Evolutionary conservation across 30 jellyfish, hydroid and myxozoan species (phyloP).

Genomic region (Cassiopea andromeda): DNA sequence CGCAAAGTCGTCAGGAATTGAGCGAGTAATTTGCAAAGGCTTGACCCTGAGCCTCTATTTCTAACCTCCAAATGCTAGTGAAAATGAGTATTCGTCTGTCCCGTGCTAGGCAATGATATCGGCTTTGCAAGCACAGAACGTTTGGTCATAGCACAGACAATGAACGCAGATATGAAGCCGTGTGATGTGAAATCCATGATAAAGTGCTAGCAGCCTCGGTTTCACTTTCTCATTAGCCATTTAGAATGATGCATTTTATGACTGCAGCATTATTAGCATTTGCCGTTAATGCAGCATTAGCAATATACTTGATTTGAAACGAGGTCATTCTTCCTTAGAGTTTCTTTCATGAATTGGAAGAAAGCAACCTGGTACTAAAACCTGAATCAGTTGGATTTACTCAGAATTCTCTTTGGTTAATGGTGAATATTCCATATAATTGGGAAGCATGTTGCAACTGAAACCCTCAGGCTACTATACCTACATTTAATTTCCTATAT

Average conservation of each 20-base stretch:
- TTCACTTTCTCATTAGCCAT: background rate
- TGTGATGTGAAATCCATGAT: background rate
- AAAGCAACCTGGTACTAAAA: no score
- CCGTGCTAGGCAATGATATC: conserved; percentile 25
- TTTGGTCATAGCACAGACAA: background rate
- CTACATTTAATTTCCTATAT: no score
- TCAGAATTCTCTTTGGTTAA: no score
- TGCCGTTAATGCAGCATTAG: background rate
- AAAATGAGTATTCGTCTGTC: background rate
- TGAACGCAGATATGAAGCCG: background rate
- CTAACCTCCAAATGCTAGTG: background rate
- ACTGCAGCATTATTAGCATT: background rate
- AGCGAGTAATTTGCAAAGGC: background rate
- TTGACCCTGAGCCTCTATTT: background rate
- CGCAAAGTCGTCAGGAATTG: no score
- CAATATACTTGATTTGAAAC: no score
- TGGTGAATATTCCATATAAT: no score
- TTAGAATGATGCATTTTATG: background rate
- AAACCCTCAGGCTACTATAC: no score
- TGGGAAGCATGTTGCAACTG: no score
- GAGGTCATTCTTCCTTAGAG: no score
- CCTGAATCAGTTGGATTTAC: no score
- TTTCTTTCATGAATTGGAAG: no score
- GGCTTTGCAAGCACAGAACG: conserved; percentile 11
- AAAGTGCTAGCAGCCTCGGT: conserved; percentile 5